Evolutionary conservation across 2,797 vertebrate species (phyloP).

Genomic region (Phoxinus dragarum): DNA sequence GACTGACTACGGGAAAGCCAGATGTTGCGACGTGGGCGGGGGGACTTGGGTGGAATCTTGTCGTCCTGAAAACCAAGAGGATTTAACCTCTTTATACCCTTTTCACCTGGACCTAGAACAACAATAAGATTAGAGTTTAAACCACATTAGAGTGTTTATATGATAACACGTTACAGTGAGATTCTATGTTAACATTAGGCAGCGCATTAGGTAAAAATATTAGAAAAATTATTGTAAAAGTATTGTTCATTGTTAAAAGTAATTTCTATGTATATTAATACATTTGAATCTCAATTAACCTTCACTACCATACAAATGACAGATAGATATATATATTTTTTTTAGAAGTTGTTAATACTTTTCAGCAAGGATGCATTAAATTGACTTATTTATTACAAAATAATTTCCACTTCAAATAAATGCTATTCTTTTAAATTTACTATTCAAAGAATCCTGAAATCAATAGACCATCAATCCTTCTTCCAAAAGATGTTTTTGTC

Average conservation of each 20-base stretch:
- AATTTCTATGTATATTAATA: background rate
- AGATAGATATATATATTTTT: too few species aligned
- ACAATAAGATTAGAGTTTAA: too few species aligned
- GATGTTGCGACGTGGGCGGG: slow-evolving; percentile 90
- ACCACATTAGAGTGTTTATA: background rate
- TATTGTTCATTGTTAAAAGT: background rate
- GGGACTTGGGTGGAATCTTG: slow-evolving; percentile 94
- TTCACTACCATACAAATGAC: background rate
- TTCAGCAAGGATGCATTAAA: background rate
- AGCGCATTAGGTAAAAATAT: background rate
- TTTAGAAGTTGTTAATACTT: background rate
- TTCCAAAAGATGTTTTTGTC: too few species aligned
- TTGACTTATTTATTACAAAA: background rate
- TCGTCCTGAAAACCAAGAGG: slow-evolving; percentile 84
- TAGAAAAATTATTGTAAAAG: background rate
- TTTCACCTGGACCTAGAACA: slow-evolving; percentile 80
- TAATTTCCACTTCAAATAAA: background rate
- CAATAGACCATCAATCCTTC: too few species aligned
- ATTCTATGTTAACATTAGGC: background rate
- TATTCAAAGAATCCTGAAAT: too few species aligned
- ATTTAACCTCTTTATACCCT: slow-evolving; percentile 91
- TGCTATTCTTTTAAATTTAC: background rate
- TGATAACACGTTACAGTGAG: background rate
- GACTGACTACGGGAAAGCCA: slow-evolving; percentile 97
- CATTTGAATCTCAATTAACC: background rate